Base-by-base conservation (phyloP, 2,797 vertebrate genomes). In the Sebastes diploproa region DNA sequence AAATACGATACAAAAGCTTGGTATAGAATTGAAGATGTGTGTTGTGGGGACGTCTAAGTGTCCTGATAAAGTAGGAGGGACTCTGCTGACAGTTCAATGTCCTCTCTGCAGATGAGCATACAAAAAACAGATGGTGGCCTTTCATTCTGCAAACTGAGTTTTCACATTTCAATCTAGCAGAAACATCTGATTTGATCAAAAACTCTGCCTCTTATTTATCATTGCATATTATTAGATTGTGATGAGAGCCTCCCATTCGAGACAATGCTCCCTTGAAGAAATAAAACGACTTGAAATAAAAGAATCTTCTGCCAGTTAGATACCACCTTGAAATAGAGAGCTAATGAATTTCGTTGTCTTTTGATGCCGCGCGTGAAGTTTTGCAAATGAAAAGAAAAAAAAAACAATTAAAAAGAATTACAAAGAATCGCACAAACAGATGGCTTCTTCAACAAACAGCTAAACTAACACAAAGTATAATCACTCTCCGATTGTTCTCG, bases 81-180 rank as follows among this genome's bases (percentile, higher is more conserved):
- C 82, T 90, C 69, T 89, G 89, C 91, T 93, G 92, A 94, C 89
- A 91, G 87, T 90, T 86, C 88, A 91, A 89, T 79, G 88, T 95
- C 92, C 84, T 87, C 70, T 85, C 81, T 86, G 78, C 88, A 88
- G 85, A 88, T 64, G 83, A 92, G 90, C 91, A 88, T 85, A 89
- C 78, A 77, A 88, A 91, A 93, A 94, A 83, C 95, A 96, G 96
- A 96, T 96, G 95, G 95, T 80, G 75, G 75, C 72, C 87, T 93
- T 94, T 94, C 84, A 92, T 94, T 92, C 88, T 84, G 62, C 78
- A 89, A 90, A 93, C 92, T 91, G 85, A 86, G 86, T 89, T 94
- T 94, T 92, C 85, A 81, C 69, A 84, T 93, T 93, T 93, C 88
- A 89, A 70, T 92, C 90, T 86, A 30, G 85, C 83, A 90, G 78